Evolutionary conservation across 2,888 invertebrate genomes (phyloP).

Genomic region (Zaprionus bogoriensis): DNA sequence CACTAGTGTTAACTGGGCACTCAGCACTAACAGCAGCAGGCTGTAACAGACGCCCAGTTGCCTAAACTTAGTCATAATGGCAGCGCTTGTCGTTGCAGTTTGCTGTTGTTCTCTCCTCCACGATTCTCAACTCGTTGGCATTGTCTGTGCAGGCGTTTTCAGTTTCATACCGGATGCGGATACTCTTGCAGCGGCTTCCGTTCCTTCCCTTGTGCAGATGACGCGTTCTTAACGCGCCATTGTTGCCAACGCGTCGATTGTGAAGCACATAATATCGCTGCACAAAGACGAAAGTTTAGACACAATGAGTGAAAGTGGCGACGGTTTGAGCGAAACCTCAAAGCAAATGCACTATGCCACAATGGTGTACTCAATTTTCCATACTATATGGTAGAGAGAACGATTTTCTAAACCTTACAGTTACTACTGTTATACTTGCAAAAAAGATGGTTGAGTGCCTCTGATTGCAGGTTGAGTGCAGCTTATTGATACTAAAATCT

Average conservation of each 20-base stretch:
- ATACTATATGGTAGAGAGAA: too few relatives aligned
- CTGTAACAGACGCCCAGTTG: slow-evolving; percentile 49
- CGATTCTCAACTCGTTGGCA: slow-evolving; percentile 62
- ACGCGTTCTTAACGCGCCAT: slow-evolving; percentile 20
- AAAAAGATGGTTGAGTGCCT: too few relatives aligned
- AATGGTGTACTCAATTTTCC: too few relatives aligned
- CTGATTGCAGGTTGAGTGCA: too few relatives aligned
- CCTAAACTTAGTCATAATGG: slow-evolving; percentile 46
- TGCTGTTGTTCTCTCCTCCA: slow-evolving; percentile 34
- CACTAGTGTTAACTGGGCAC: slow-evolving; percentile 55
- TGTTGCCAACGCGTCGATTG: slow-evolving; percentile 5
- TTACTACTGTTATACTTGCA: too few relatives aligned
- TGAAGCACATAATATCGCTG: slow-evolving; percentile 3
- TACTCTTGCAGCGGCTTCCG: slow-evolving; percentile 25
- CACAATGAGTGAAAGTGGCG: background rate
- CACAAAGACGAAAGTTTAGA: background rate
- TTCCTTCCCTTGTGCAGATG: slow-evolving; percentile 4
- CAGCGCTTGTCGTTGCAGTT: background rate
- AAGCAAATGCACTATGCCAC: too few relatives aligned
- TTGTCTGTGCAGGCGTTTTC: slow-evolving; percentile 50
- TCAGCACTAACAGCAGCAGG: slow-evolving; percentile 52
- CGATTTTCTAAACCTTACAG: too few relatives aligned
- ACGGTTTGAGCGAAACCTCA: too few relatives aligned
- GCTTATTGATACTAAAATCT: too few relatives aligned
- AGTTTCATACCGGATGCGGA: slow-evolving; percentile 58